Evolutionary conservation across 2,888 invertebrate genomes (phyloP), one percentile per base, ranked within the genome.

Genomic region (Ditula angustiorana): DNA sequence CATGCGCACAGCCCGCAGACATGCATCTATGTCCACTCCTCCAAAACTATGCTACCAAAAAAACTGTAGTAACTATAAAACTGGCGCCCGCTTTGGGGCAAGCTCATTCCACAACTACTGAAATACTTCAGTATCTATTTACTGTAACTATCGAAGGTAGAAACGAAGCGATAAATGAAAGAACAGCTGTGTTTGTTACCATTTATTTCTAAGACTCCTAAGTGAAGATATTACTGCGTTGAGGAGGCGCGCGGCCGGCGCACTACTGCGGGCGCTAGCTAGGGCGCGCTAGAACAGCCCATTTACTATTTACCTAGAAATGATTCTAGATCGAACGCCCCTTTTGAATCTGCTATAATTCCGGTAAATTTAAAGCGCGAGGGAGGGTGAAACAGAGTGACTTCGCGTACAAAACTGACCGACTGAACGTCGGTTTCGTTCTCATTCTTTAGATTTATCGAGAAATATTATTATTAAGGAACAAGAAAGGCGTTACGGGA

Each of bases 161-260:
- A 76, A 78, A 73, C 75, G 74, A 92, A 92, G 91, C 91, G 86
- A 85, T 85, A 91, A 92, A 91, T 92, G 88, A 92, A 92, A 92
- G 85, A 90, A 82, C 91, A 80, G 86, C 89, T 87, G 88, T 90
- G 88, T 90, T 87, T 87, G 82, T 90, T 86, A 91, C 87, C 89
- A 87, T 89, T 87, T 90, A 88, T 89, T 87, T 85, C 87, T 90
- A 88, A 88, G 81, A 86, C 81, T 86, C 82, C 90, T 90, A 91
- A 88, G 90, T 91, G 91, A 88, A 90, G 88, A 89, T 90, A 87
- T 87, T 88, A 69, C 86, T 84, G 87, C 89, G 76, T 81, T 80
- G 81, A 85, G 87, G 88, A 85, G 88, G 88, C 91, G 90, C 89
- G 86, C 90, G 89, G 87, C 88, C 87, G 74, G 76, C 82, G 78